phyloP scores from a whole-genome alignment of 2,797 vertebrate species.

The Gymnopithys bicolor region DNA sequence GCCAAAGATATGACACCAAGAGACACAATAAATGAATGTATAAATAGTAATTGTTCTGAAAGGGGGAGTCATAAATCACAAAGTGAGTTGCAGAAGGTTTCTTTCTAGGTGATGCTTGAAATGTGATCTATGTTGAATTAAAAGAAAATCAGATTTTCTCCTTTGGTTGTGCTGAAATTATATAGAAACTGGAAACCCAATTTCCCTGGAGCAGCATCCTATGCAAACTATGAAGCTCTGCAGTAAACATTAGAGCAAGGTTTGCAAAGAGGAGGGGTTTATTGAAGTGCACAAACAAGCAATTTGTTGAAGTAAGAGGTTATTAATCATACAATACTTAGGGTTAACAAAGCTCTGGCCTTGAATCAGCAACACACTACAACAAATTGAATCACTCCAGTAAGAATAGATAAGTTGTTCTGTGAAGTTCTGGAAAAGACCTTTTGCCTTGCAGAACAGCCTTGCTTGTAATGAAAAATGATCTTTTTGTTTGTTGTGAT shows the following conservation, averaged over 20 bases:
- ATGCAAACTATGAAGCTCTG: constrained; percentile 48
- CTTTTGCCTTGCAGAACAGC: background rate
- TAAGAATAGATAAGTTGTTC: constrained; percentile 30
- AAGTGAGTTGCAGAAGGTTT: constrained; percentile 49
- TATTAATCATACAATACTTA: constrained; percentile 67
- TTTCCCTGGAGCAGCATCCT: constrained; percentile 50
- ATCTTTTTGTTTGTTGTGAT: background rate
- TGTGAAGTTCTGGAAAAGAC: constrained; percentile 20
- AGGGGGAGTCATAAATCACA: constrained; percentile 78
- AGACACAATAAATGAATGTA: constrained; percentile 74
- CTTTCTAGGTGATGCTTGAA: constrained; percentile 67
- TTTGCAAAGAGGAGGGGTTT: constrained; percentile 34
- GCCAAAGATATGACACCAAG: constrained; percentile 77
- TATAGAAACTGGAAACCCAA: constrained; percentile 38
- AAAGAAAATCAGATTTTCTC: constrained; percentile 68
- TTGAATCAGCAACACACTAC: constrained; percentile 36
- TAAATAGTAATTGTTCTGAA: constrained; percentile 79
- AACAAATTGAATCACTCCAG: constrained; percentile 55
- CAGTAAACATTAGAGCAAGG: constrained; percentile 7
- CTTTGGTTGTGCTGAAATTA: constrained; percentile 45
- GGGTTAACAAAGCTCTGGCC: constrained; percentile 52
- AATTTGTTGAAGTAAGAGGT: constrained; percentile 54
- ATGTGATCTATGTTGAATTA: constrained; percentile 68
- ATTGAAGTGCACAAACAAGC: constrained; percentile 23
- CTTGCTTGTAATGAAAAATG: background rate